phyloP scores from a whole-genome alignment of 2,888 invertebrate species.

The Tinea pellionella region DNA sequence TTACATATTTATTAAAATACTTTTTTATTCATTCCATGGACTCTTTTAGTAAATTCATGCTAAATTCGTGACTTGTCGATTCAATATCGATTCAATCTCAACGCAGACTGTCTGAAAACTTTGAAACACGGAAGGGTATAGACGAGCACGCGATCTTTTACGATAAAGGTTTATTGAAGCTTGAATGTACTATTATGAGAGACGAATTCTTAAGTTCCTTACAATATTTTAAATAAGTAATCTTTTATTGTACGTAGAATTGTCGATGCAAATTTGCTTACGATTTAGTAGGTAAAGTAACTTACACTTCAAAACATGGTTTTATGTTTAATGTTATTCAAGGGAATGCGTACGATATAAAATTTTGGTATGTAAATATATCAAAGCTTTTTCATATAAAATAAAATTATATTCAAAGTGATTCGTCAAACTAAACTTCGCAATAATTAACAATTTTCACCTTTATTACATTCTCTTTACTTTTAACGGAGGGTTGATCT shows the following conservation, averaged over 20 bases:
- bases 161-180: slow-evolving; percentile 13
- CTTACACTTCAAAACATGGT: no score
- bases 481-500: slow-evolving; percentile 33
- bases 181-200: neutral
- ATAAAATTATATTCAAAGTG: slow-evolving; percentile 10
- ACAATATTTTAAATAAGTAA: neutral
- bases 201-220: neutral
- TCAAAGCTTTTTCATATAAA: neutral
- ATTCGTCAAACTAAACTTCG: slow-evolving; percentile 5
- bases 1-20: no score
- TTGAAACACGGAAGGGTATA: slow-evolving; percentile 53
- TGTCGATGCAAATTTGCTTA: no score
- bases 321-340: no score
- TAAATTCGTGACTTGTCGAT: slow-evolving; percentile 52
- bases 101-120: slow-evolving; percentile 52
- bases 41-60: slow-evolving; percentile 5
- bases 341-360: no score
- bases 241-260: neutral
- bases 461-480: slow-evolving; percentile 34
- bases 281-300: no score
- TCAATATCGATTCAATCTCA: slow-evolving; percentile 56
- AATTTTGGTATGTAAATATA: neutral
- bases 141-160: slow-evolving; percentile 40
- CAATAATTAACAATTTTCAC: slow-evolving; percentile 24
- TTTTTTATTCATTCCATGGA: neutral